phyloP scores from a whole-genome alignment of 2,888 invertebrate species.

The Fragum fragum region DNA sequence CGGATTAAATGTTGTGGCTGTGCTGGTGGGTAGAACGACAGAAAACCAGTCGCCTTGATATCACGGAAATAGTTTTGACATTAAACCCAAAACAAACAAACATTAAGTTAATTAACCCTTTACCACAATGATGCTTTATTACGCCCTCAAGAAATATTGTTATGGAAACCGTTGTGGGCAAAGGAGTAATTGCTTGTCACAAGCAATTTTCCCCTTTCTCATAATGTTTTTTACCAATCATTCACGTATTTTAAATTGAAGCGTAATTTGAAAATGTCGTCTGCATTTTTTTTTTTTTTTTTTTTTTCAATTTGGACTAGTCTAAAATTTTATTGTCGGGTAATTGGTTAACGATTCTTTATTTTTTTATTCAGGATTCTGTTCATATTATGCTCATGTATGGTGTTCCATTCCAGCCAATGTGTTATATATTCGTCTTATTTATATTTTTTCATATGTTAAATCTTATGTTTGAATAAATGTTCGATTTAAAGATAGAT shows the following conservation, averaged over 20 bases:
- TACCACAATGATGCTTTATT: too few species aligned
- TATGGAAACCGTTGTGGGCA: background rate
- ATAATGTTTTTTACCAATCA: background rate
- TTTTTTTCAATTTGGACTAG: too few species aligned
- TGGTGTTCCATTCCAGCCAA: background rate
- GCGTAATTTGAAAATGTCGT: too few species aligned
- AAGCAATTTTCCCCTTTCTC: constrained; percentile 7
- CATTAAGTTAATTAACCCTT: background rate
- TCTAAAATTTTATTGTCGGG: too few species aligned
- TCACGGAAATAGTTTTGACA: background rate
- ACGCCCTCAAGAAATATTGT: too few species aligned
- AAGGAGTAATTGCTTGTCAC: constrained; percentile 6
- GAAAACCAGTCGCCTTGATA: background rate
- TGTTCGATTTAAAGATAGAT: background rate
- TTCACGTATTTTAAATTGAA: too few species aligned
- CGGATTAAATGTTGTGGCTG: background rate
- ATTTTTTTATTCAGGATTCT: background rate
- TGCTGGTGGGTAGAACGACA: background rate
- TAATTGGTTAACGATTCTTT: too few species aligned
- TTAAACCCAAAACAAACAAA: background rate
- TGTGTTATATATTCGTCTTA: background rate
- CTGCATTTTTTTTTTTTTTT: too few species aligned
- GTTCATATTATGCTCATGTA: background rate
- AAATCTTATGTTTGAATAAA: background rate
- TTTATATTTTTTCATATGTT: background rate